Conservation (phyloP, 2,113 vertebrate species). For the Dipodomys ordii region DNA sequence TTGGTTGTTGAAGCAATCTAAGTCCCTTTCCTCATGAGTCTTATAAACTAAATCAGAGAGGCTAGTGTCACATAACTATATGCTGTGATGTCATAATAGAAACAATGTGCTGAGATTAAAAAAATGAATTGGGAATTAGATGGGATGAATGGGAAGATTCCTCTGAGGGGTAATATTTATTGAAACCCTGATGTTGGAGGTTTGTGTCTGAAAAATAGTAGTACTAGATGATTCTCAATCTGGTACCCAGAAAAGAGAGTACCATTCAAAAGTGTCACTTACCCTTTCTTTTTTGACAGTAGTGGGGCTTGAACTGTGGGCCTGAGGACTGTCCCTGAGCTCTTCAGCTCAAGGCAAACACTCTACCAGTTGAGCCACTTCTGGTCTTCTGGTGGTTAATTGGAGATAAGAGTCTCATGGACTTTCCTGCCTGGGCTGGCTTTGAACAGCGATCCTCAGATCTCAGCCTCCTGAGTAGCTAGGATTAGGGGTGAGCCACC, state of each 20-base stretch:
- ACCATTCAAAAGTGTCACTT: neutral
- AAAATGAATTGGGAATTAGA: neutral
- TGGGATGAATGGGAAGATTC: neutral
- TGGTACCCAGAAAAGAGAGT: neutral
- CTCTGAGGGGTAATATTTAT: slow-evolving; percentile 13
- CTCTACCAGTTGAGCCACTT: too few relatives aligned
- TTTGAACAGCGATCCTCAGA: too few relatives aligned
- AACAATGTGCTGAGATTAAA: neutral
- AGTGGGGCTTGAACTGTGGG: too few relatives aligned
- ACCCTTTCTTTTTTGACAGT: too few relatives aligned
- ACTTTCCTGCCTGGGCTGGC: too few relatives aligned
- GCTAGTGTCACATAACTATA: neutral
- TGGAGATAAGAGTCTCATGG: too few relatives aligned
- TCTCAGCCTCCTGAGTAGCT: too few relatives aligned
- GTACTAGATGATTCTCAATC: neutral
- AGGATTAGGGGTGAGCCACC: too few relatives aligned
- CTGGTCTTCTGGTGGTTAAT: too few relatives aligned
- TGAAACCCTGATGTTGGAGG: neutral
- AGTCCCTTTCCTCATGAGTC: neutral
- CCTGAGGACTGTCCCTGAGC: too few relatives aligned
- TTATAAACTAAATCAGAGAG: neutral
- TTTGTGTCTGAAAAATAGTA: neutral
- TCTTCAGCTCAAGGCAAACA: too few relatives aligned
- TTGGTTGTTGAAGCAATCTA: neutral
- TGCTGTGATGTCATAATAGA: neutral